Percentiles rank a stretch among this genome's conserved stretches.
These are phyloP conservation scores for Harpalus rufipes DNA, from an alignment of 2,888 invertebrate genomes.

Conservation along the genomic window DNA sequence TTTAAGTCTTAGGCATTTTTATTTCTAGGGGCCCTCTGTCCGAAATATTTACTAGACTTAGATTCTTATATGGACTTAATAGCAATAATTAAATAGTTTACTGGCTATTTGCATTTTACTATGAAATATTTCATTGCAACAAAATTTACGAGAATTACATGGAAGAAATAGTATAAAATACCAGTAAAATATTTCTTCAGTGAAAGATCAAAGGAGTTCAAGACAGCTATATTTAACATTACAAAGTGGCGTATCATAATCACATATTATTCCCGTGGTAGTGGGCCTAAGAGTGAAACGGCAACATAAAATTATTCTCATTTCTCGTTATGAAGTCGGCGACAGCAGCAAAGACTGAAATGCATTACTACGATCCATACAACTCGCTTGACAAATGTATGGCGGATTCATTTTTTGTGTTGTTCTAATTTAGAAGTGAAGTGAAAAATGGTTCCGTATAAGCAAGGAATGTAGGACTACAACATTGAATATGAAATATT, in stretches of 20 bases:
- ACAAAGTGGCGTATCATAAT: constrained; percentile 35
- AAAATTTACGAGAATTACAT: background rate
- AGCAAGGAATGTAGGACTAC: constrained; percentile 26
- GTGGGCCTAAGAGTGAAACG: constrained; percentile 30
- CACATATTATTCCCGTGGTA: constrained; percentile 12
- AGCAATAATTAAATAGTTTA: no score
- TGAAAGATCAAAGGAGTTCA: constrained; percentile 14
- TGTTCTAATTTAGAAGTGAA: constrained; percentile 28
- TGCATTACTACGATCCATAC: constrained; percentile 34
- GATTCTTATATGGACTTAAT: no score
- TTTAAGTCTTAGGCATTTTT: no score
- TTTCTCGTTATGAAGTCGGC: constrained; percentile 13
- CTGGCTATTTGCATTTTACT: no score
- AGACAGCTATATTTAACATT: constrained; percentile 22
- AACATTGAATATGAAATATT: constrained; percentile 21
- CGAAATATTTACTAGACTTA: no score
- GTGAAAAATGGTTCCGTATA: constrained; percentile 41
- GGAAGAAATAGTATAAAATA: background rate
- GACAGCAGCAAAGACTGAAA: constrained; percentile 3
- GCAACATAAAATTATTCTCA: constrained; percentile 36
- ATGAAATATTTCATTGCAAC: background rate
- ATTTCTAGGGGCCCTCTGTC: no score
- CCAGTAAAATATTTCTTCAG: background rate
- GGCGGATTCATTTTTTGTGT: constrained; percentile 28
- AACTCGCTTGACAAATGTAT: constrained; percentile 46